Conservation (phyloP, 2,797 vertebrate species). For the Lerista edwardsae region DNA sequence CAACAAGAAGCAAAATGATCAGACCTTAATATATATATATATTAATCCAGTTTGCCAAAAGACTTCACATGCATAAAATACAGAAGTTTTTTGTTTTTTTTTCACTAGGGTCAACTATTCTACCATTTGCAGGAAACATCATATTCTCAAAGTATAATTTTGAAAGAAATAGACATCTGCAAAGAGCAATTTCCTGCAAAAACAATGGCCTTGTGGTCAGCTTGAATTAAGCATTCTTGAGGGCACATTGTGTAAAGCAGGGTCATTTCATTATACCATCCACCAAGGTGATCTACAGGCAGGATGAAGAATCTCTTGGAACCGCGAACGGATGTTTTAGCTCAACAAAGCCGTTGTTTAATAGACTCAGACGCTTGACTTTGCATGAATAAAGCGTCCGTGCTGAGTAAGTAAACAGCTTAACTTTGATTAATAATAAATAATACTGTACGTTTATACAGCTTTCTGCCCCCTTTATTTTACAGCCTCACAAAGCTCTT, state of each 20-base stretch:
- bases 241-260: neutral
- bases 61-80: neutral
- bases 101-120: neutral
- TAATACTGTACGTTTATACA: slow-evolving; percentile 18
- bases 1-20: neutral
- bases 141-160: slow-evolving; percentile 17
- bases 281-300: neutral
- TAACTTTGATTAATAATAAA: slow-evolving; percentile 39
- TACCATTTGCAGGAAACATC: slow-evolving; percentile 11
- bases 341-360: slow-evolving; percentile 21
- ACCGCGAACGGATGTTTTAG: neutral
- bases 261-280: slow-evolving; percentile 17
- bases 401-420: slow-evolving; percentile 41
- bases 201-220: neutral
- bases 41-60: neutral
- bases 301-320: slow-evolving; percentile 19
- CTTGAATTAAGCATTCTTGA: slow-evolving; percentile 33
- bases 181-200: too few species aligned
- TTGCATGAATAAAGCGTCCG: slow-evolving; percentile 28
- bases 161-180: slow-evolving; percentile 35
- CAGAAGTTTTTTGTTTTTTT: neutral
- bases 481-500: slow-evolving; percentile 19
- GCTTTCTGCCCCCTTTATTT: slow-evolving; percentile 33
- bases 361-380: slow-evolving; percentile 16
- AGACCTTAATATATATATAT: neutral